Evolutionary conservation across 2,113 vertebrate species (phyloP).

Genomic region (Macaca fascicularis): T2T-MFA8v1.1 NC_088377.1:169313501-169314000

Average conservation of each 20-base stretch:
- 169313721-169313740: too few relatives aligned
- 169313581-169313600: too few relatives aligned
- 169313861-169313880: background rate
- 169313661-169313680: too few relatives aligned
- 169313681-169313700: too few relatives aligned
- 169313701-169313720: too few relatives aligned
- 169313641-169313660: too few relatives aligned
- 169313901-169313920: background rate
- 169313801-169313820: too few relatives aligned
- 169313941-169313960: background rate
- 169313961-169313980: constrained; percentile 19
- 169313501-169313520: background rate
- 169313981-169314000: constrained; percentile 17
- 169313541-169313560: background rate
- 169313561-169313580: background rate
- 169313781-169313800: too few relatives aligned
- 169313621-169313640: too few relatives aligned
- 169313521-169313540: background rate
- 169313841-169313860: background rate
- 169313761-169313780: too few relatives aligned
- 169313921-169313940: background rate
- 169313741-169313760: too few relatives aligned
- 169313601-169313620: too few relatives aligned
- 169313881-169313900: background rate
- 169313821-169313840: background rate